These are phyloP conservation scores for Nemopilema nomurai DNA, from an alignment of 30 jellyfish, hydroid and myxozoan genomes.

Conservation along the genomic window DNA sequence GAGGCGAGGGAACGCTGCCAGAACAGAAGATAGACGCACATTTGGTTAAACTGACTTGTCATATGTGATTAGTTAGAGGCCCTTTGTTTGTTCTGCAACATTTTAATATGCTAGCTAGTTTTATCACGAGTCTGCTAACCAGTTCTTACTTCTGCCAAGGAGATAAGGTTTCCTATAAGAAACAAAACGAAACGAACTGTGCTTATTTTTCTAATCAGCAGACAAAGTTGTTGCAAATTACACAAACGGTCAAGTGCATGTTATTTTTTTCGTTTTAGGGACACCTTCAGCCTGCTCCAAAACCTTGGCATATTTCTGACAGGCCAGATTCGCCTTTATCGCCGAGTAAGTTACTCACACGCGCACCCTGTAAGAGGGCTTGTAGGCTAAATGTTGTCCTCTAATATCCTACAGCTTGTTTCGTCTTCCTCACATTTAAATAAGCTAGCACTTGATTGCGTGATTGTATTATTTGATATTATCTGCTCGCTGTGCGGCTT, in stretches of 20 bases:
- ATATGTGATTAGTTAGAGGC: neutral
- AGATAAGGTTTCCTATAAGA: neutral
- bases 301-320: constrained; percentile 51
- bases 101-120: neutral
- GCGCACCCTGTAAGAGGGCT: too few species aligned
- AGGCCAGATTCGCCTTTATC: neutral
- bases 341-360: neutral
- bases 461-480: too few species aligned
- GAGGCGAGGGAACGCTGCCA: neutral
- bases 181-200: neutral
- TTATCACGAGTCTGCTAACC: neutral
- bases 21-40: neutral
- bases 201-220: neutral
- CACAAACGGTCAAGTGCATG: neutral
- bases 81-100: neutral
- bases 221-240: too few species aligned
- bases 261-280: constrained; percentile 20
- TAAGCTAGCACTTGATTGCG: too few species aligned
- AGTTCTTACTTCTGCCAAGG: neutral
- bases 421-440: too few species aligned
- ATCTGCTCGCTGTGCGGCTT: too few species aligned
- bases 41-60: neutral
- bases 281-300: constrained; percentile 64
- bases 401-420: too few species aligned
- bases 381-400: too few species aligned